Evolutionary conservation across 1,140 invertebrate genomes (phyloP).

Genomic region (Drosophila sp.): DNA sequence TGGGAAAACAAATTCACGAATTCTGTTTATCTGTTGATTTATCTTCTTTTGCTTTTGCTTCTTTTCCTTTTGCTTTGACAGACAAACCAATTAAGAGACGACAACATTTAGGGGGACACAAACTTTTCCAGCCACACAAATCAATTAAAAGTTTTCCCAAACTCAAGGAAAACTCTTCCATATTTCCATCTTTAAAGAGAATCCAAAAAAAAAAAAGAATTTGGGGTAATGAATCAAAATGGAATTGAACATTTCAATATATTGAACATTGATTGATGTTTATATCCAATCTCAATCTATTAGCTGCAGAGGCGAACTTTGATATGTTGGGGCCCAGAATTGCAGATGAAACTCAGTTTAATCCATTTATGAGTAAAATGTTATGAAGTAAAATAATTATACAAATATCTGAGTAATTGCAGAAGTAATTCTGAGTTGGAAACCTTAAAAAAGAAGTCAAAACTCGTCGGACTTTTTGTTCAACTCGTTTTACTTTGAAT

Average conservation of each 20-base stretch:
- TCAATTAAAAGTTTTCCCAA: constrained; percentile 57
- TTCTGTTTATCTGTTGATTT: constrained; percentile 42
- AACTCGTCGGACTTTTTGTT: too few relatives aligned
- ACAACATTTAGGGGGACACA: constrained; percentile 21
- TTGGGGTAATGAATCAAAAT: constrained; percentile 20
- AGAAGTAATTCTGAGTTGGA: too few relatives aligned
- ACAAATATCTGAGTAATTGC: too few relatives aligned
- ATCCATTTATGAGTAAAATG: not conserved
- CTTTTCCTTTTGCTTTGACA: constrained; percentile 14
- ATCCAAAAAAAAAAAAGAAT: constrained; percentile 1
- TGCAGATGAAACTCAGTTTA: too few relatives aligned
- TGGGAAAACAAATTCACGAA: constrained; percentile 34
- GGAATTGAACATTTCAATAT: constrained; percentile 2
- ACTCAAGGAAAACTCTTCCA: constrained; percentile 31
- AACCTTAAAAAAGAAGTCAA: too few relatives aligned
- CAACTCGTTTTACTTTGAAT: too few relatives aligned
- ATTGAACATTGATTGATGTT: constrained; percentile 41
- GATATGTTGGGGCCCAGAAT: not conserved
- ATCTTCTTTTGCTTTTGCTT: constrained; percentile 7
- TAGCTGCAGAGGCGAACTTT: not conserved
- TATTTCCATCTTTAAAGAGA: constrained; percentile 32
- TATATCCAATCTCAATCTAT: not conserved
- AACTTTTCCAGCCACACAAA: constrained; percentile 53
- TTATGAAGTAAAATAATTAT: too few relatives aligned
- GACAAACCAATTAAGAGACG: constrained; percentile 50